Conservation (phyloP, 2,888 invertebrate species). For the Nomada ferruginata region DNA sequence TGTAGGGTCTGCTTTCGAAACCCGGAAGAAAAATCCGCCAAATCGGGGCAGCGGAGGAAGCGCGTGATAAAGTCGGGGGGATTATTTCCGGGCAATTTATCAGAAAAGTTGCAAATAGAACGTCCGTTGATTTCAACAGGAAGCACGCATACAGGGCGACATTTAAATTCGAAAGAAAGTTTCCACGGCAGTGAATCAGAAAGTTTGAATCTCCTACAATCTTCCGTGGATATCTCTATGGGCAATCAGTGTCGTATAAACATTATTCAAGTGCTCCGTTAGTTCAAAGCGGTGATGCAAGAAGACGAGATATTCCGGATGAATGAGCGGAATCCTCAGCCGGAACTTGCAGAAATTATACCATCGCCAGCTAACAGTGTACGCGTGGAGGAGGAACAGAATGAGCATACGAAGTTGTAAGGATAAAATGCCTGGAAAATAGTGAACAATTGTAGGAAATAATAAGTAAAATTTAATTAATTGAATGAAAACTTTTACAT, state of each 20-base stretch:
- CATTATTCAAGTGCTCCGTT: slow-evolving; percentile 53
- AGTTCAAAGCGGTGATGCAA: slow-evolving; percentile 59
- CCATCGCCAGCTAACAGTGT: slow-evolving; percentile 14
- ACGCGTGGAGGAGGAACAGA: neutral
- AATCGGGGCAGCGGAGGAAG: neutral
- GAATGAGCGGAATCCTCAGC: slow-evolving; percentile 51
- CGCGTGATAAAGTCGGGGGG: neutral
- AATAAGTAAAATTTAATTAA: too few relatives aligned
- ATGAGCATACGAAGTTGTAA: neutral
- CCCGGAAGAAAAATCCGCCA: neutral
- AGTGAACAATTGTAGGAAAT: neutral
- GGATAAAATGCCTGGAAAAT: neutral
- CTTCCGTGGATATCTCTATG: slow-evolving; percentile 45
- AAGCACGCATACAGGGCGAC: slow-evolving; percentile 5
- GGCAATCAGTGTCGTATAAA: slow-evolving; percentile 68
- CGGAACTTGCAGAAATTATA: slow-evolving; percentile 51
- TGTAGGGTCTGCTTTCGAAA: neutral
- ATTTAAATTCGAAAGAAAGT: slow-evolving; percentile 62
- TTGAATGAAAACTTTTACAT: too few relatives aligned
- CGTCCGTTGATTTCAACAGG: neutral
- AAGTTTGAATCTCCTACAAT: slow-evolving; percentile 45
- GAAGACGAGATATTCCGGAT: slow-evolving; percentile 65
- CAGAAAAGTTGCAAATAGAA: neutral
- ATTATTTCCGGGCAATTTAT: neutral
- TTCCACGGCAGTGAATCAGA: slow-evolving; percentile 57